Conservation (phyloP, 37 sponge, comb jelly and placozoan genomes). For the Aplysina aerophoba region DNA sequence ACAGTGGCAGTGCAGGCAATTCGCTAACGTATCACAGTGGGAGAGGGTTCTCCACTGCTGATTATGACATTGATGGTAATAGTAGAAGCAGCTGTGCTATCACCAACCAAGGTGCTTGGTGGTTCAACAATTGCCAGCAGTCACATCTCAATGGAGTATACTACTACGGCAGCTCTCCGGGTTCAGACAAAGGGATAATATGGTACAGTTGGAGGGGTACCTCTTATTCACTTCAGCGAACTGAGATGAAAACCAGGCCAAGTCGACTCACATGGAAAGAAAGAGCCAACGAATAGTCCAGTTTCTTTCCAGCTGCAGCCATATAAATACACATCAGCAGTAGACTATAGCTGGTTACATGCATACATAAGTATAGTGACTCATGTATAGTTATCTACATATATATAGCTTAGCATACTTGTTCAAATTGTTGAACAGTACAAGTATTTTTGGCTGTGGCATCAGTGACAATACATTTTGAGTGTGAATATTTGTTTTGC, state of each 20-base stretch:
- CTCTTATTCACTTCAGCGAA: slow-evolving; percentile 8
- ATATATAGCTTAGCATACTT: too few relatives aligned
- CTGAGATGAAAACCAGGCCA: slow-evolving; percentile 31
- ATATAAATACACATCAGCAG: too few relatives aligned
- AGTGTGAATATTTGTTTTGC: too few relatives aligned
- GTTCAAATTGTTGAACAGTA: too few relatives aligned
- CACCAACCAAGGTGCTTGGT: slow-evolving; percentile 12
- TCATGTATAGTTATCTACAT: too few relatives aligned
- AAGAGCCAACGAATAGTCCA: background rate
- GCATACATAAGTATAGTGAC: too few relatives aligned
- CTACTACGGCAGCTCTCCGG: slow-evolving; percentile 24
- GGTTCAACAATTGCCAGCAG: slow-evolving; percentile 27
- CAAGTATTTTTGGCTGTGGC: too few relatives aligned
- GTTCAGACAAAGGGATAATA: background rate
- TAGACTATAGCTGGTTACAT: too few relatives aligned
- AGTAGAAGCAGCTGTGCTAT: slow-evolving; percentile 14
- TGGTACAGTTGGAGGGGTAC: slow-evolving; percentile 1
- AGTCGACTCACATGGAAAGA: slow-evolving; percentile 16
- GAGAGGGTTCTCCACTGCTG: slow-evolving; percentile 16
- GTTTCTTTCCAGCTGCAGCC: too few relatives aligned
- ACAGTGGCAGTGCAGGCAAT: slow-evolving; percentile 37
- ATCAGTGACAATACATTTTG: too few relatives aligned
- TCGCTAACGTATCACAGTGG: slow-evolving; percentile 37
- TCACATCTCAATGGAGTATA: slow-evolving; percentile 28
- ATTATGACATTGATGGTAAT: slow-evolving; percentile 13